Conservation (phyloP, 1,140 invertebrate genomes). For the Drosophila parabipectinata region DNA sequence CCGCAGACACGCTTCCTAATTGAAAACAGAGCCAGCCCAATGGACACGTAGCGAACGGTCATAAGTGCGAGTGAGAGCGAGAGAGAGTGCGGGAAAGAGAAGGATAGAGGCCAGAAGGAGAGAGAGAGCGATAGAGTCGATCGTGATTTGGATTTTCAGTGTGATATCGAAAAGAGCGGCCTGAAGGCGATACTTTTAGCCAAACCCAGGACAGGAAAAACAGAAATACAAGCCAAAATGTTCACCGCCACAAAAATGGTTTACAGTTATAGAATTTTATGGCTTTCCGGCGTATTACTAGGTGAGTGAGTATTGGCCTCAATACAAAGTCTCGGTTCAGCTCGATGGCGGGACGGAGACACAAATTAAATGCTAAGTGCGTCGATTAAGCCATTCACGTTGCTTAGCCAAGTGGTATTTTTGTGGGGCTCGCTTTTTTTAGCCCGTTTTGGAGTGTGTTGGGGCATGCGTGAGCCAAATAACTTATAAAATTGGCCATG, state of each 20-base stretch:
- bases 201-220: constrained; percentile 27
- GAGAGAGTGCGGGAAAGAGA: constrained; percentile 17
- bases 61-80: constrained; percentile 25
- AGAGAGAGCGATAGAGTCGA: constrained; percentile 33
- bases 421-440: constrained; percentile 20
- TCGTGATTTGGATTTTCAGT: constrained; percentile 51
- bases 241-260: constrained; percentile 83
- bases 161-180: constrained; percentile 34
- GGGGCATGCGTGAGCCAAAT: constrained; percentile 69
- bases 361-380: constrained; percentile 78
- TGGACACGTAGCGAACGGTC: constrained; percentile 68
- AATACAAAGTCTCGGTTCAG: constrained; percentile 31
- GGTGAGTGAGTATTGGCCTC: constrained; percentile 81
- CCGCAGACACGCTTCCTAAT: constrained; percentile 69
- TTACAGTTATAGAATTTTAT: constrained; percentile 84
- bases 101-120: constrained; percentile 16
- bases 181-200: constrained; percentile 4
- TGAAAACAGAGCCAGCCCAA: constrained; percentile 67
- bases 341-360: constrained; percentile 19
- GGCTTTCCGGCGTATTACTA: constrained; percentile 83
- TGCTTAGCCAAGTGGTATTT: constrained; percentile 31
- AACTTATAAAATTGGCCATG: constrained; percentile 55
- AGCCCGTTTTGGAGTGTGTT: constrained; percentile 27
- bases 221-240: constrained; percentile 67
- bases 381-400: constrained; percentile 62